Percentiles rank a stretch among this genome's conserved stretches.
phyloP scores from a whole-genome alignment of 1,140 invertebrate genomes.

The silkworm (Bombyx mori) region DNA sequence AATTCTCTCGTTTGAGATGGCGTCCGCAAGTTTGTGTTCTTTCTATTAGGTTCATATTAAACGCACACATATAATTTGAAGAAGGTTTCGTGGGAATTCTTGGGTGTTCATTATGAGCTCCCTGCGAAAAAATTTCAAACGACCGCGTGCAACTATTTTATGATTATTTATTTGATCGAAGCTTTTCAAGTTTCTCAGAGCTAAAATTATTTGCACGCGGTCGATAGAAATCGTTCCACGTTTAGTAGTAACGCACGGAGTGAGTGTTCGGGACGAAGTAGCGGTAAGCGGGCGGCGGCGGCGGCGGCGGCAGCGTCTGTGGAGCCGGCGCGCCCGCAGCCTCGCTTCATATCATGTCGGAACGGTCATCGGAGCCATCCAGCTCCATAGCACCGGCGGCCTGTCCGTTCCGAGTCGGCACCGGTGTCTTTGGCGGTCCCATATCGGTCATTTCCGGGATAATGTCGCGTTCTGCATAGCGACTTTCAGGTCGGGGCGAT shows the following conservation, averaged over 20 bases:
- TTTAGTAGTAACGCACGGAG: conserved; percentile 23
- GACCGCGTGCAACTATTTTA: too few species aligned
- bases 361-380: conserved; percentile 48
- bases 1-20: too few species aligned
- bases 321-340: conserved; percentile 48
- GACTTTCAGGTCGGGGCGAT: conserved; percentile 54
- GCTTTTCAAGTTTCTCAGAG: not conserved
- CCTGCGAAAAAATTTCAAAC: too few species aligned
- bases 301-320: conserved; percentile 30
- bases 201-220: not conserved
- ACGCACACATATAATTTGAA: too few species aligned
- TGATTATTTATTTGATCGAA: not conserved
- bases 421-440: conserved; percentile 55
- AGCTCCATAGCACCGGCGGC: conserved; percentile 46
- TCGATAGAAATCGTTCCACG: too few species aligned
- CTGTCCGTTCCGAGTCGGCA: conserved; percentile 50
- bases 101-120: too few species aligned
- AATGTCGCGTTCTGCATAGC: conserved; percentile 48
- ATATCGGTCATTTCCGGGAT: conserved; percentile 47
- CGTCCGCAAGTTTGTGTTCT: too few species aligned
- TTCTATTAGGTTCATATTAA: too few species aligned
- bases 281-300: conserved; percentile 60
- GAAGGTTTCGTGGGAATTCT: too few species aligned
- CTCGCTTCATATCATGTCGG: conserved; percentile 61
- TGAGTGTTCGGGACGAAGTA: conserved; percentile 61